These are phyloP conservation scores for Scaptomyza montana DNA, from an alignment of 1,140 invertebrate species.

Conservation along the genomic window DNA sequence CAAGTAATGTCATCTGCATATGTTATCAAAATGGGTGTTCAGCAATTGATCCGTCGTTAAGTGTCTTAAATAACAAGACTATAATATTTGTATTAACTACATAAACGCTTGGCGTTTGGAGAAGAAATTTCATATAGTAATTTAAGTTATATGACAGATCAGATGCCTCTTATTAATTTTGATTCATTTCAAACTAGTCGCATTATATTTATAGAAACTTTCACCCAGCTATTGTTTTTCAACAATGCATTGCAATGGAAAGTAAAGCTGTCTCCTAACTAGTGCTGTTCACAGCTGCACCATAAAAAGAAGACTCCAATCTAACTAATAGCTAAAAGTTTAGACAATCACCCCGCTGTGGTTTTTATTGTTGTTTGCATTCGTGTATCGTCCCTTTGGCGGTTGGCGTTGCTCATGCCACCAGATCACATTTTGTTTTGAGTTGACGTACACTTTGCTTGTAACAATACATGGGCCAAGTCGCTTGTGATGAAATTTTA, in stretches of 20 bases:
- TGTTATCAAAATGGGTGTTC: neutral
- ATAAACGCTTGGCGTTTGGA: too few species aligned
- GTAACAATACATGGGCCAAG: slow-evolving; percentile 40
- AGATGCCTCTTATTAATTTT: too few species aligned
- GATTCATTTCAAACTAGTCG: too few species aligned
- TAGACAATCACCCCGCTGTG: neutral
- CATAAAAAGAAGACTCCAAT: slow-evolving; percentile 2
- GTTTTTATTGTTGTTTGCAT: slow-evolving; percentile 17
- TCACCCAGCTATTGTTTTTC: too few species aligned
- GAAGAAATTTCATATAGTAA: too few species aligned
- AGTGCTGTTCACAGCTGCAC: slow-evolving; percentile 7
- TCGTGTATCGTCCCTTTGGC: slow-evolving; percentile 23
- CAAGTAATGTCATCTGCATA: slow-evolving; percentile 12
- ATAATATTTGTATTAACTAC: neutral
- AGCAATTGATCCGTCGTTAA: neutral
- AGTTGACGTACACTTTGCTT: slow-evolving; percentile 58
- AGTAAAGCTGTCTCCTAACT: neutral
- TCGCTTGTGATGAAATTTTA: slow-evolving; percentile 29
- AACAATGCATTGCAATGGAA: neutral
- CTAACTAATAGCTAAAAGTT: neutral
- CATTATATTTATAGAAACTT: neutral
- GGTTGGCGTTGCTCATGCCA: slow-evolving; percentile 13
- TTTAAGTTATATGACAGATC: too few species aligned
- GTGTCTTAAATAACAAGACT: neutral
- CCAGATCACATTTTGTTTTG: slow-evolving; percentile 46